Conservation (phyloP, 2,888 invertebrate species). For the Iphiclides podalirius region DNA sequence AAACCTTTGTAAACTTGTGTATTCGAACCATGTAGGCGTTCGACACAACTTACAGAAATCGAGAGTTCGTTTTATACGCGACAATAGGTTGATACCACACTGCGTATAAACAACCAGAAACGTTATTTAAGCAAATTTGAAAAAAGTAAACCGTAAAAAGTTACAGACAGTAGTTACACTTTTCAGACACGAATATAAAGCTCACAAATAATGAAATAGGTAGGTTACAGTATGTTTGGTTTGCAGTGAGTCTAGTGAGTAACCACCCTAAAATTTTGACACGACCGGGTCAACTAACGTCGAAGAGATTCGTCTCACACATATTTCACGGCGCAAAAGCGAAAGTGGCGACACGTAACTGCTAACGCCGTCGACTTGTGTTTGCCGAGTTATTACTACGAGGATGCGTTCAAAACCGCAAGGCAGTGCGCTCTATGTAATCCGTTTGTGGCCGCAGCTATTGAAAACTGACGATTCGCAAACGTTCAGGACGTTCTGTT, state of each 20-base stretch:
- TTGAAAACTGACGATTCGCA: too few relatives aligned
- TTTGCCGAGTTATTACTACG: conserved; percentile 11
- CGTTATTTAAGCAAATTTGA: too few relatives aligned
- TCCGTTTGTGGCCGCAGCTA: too few relatives aligned
- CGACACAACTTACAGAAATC: conserved; percentile 9
- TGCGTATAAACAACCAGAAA: conserved; percentile 2
- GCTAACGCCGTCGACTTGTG: conserved; percentile 11
- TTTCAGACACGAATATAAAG: too few relatives aligned
- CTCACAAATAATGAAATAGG: too few relatives aligned
- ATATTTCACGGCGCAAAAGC: conserved; percentile 30
- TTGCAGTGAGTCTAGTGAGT: too few relatives aligned
- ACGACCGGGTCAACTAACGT: conserved; percentile 30
- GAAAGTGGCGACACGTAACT: conserved; percentile 36
- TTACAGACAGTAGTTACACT: too few relatives aligned
- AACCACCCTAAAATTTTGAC: conserved; percentile 5
- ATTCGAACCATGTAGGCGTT: background rate
- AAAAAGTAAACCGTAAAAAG: too few relatives aligned
- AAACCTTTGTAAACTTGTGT: too few relatives aligned
- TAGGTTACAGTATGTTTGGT: too few relatives aligned
- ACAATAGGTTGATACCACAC: conserved; percentile 3
- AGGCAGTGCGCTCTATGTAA: too few relatives aligned
- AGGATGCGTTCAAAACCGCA: conserved; percentile 2
- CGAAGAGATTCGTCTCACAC: conserved; percentile 36
- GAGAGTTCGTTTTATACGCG: conserved; percentile 9
- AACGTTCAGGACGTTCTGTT: too few relatives aligned